phyloP scores from a whole-genome alignment of 2,797 vertebrate genomes.

The Vireo griseus region DNA sequence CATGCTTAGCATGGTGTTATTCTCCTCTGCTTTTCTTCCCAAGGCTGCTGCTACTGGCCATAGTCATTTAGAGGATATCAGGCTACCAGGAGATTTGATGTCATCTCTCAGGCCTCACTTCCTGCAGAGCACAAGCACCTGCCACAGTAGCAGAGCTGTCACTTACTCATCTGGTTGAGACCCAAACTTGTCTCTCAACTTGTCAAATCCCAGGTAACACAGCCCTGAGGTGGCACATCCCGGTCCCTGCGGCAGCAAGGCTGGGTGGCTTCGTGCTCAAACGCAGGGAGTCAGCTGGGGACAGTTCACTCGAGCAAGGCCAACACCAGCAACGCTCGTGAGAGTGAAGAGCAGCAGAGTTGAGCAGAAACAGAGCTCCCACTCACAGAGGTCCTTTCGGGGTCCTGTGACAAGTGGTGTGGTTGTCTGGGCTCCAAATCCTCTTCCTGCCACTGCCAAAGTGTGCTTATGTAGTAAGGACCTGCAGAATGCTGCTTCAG shows the following conservation, averaged over 20 bases:
- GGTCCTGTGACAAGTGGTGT: neutral
- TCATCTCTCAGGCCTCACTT: neutral
- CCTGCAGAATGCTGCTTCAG: neutral
- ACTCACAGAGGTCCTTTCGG: rapidly evolving
- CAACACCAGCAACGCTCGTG: neutral
- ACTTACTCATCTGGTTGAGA: neutral
- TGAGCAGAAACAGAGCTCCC: neutral
- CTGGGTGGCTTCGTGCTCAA: neutral
- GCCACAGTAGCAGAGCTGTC: neutral
- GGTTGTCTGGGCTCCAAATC: neutral
- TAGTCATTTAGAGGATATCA: neutral
- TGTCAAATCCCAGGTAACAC: neutral
- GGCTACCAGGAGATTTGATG: neutral
- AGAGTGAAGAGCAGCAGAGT: neutral
- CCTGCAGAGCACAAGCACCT: neutral
- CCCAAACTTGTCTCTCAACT: neutral
- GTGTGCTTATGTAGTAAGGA: neutral
- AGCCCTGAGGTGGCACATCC: neutral
- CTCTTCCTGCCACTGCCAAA: neutral
- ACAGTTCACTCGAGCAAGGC: neutral
- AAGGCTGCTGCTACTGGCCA: neutral
- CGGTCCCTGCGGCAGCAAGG: neutral
- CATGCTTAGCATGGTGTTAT: neutral
- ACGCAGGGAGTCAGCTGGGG: neutral
- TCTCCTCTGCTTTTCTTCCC: neutral